Conservation (phyloP, 2,888 invertebrate species). For the Lochmaea capreae region DNA sequence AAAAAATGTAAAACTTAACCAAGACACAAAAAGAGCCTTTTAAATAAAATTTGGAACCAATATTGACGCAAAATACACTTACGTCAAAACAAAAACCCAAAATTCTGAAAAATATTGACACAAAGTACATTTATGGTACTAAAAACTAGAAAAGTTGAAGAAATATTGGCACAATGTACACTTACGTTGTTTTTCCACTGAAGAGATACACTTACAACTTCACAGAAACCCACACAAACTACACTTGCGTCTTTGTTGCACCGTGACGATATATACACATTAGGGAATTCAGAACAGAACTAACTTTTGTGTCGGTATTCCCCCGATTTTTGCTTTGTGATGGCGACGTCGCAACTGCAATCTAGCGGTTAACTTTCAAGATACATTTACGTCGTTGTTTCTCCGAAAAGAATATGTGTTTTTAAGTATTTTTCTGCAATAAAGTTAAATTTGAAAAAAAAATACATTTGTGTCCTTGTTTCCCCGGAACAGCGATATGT, state of each 20-base stretch:
- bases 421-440: background rate
- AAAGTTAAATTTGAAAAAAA: background rate
- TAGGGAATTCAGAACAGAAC: background rate
- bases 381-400: constrained; percentile 23
- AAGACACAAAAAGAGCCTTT: background rate
- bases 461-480: background rate
- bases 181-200: constrained; percentile 19
- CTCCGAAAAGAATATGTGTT: constrained; percentile 12
- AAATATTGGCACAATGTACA: constrained; percentile 21
- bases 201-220: constrained; percentile 6
- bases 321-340: background rate
- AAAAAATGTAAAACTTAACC: background rate
- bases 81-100: constrained; percentile 1
- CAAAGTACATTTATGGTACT: constrained; percentile 7
- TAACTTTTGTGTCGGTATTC: constrained; percentile 13
- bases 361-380: constrained; percentile 12
- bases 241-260: constrained; percentile 18
- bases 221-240: constrained; percentile 9
- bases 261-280: background rate
- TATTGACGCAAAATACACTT: constrained; percentile 16
- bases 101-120: constrained; percentile 10
- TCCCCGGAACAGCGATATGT: background rate
- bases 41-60: constrained; percentile 8
- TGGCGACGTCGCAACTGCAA: constrained; percentile 15
- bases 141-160: constrained; percentile 12